Conservation (phyloP, 1,140 invertebrate species). For the Acromyrmex echinatior region DNA sequence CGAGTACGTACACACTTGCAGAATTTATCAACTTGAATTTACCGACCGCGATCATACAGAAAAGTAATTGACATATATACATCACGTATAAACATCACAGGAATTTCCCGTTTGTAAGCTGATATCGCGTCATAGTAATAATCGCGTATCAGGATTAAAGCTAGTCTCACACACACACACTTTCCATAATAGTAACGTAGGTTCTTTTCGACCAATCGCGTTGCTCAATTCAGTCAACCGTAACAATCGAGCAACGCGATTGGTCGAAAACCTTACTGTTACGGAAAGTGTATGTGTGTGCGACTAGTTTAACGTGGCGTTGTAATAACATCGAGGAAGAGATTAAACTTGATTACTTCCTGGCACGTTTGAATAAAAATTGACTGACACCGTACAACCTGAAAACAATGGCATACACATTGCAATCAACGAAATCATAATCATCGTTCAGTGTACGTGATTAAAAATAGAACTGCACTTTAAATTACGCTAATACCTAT, state of each 20-base stretch:
- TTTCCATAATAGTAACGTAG: too few relatives aligned
- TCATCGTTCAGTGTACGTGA: background rate
- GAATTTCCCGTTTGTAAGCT: background rate
- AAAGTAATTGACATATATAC: background rate
- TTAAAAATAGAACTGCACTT: background rate
- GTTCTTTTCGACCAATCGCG: too few relatives aligned
- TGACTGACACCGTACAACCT: background rate
- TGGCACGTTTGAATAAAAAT: background rate
- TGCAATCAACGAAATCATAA: too few relatives aligned
- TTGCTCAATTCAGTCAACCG: too few relatives aligned
- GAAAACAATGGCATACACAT: too few relatives aligned
- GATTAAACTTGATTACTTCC: too few relatives aligned
- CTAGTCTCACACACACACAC: too few relatives aligned
- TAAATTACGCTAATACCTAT: too few relatives aligned
- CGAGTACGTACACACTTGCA: background rate
- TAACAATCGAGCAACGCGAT: too few relatives aligned
- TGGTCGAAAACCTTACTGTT: too few relatives aligned
- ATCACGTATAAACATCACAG: background rate
- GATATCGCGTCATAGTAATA: background rate
- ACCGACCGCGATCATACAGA: background rate
- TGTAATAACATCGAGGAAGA: background rate
- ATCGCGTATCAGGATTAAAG: background rate
- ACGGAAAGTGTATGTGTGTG: too few relatives aligned
- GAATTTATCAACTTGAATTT: background rate
- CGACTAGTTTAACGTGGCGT: background rate